These are phyloP conservation scores for Meda fulgida DNA, from an alignment of 2,797 vertebrate species.

Conservation along the genomic window DNA sequence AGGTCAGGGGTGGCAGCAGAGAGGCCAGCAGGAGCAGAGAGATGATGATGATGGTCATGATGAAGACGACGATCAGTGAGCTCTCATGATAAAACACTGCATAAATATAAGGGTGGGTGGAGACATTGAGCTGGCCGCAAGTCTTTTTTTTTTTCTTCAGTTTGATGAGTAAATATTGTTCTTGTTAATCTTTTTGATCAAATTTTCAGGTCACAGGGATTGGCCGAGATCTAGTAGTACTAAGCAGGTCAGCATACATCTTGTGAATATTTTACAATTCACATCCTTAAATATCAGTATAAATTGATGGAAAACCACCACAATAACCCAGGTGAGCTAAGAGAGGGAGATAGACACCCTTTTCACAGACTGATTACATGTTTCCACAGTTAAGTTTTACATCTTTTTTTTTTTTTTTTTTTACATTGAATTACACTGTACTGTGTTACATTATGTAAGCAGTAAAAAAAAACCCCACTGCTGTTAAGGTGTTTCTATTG, in stretches of 20 bases:
- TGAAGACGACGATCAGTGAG: no score
- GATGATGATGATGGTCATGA: no score
- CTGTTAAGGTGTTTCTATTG: not conserved
- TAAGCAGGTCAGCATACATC: not conserved
- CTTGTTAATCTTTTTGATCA: not conserved
- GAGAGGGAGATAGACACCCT: no score
- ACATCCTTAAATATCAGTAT: not conserved
- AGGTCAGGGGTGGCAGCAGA: no score
- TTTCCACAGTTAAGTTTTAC: no score
- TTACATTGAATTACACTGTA: no score
- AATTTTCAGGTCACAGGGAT: not conserved
- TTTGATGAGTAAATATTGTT: not conserved
- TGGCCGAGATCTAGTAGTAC: not conserved
- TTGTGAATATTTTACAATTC: not conserved
- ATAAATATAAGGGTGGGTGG: not conserved
- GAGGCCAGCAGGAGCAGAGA: no score
- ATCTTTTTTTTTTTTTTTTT: no score
- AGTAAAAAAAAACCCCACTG: not conserved
- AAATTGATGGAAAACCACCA: no score
- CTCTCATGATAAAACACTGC: not conserved
- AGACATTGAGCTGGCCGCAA: not conserved
- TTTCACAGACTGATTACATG: no score
- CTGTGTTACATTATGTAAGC: not conserved
- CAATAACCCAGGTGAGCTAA: no score
- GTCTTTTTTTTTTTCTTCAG: not conserved